phyloP scores from a whole-genome alignment of 2,113 vertebrate species.

The Apus apus region DNA sequence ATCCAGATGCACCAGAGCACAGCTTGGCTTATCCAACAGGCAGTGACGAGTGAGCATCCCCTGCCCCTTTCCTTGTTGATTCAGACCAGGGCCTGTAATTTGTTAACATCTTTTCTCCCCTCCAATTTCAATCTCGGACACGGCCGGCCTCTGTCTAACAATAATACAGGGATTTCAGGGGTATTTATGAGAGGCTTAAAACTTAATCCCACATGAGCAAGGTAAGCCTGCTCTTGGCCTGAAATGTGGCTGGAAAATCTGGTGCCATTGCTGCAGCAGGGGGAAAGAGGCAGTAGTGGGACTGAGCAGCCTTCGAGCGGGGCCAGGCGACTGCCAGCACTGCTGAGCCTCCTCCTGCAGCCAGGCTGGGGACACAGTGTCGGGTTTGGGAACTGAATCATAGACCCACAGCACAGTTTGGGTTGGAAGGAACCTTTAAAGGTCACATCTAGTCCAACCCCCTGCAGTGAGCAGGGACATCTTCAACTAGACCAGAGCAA shows the following conservation, averaged over 20 bases:
- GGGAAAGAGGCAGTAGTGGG: neutral
- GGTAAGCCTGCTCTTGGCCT: conserved; percentile 64
- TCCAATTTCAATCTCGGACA: conserved; percentile 13
- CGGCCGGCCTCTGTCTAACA: conserved; percentile 39
- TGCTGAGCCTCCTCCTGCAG: neutral
- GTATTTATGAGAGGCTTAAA: conserved; percentile 65
- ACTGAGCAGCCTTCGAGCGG: accelerated
- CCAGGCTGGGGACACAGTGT: neutral
- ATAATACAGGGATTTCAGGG: conserved; percentile 63
- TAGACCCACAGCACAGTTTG: neutral
- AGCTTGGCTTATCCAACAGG: neutral
- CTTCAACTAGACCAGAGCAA: neutral
- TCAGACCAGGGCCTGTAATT: conserved; percentile 40
- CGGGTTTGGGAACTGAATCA: neutral
- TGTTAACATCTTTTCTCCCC: conserved; percentile 39
- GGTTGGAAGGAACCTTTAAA: neutral
- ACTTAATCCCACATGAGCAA: conserved; percentile 66
- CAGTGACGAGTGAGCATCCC: neutral
- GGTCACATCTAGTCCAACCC: neutral
- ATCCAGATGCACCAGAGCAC: neutral
- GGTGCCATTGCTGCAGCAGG: conserved; percentile 14
- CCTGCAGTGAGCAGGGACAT: neutral
- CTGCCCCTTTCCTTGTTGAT: neutral
- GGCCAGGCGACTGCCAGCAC: neutral
- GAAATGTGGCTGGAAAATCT: conserved; percentile 14